These are phyloP conservation scores for Pammene aurita DNA, from an alignment of 2,888 invertebrate species.

Conservation along the genomic window DNA sequence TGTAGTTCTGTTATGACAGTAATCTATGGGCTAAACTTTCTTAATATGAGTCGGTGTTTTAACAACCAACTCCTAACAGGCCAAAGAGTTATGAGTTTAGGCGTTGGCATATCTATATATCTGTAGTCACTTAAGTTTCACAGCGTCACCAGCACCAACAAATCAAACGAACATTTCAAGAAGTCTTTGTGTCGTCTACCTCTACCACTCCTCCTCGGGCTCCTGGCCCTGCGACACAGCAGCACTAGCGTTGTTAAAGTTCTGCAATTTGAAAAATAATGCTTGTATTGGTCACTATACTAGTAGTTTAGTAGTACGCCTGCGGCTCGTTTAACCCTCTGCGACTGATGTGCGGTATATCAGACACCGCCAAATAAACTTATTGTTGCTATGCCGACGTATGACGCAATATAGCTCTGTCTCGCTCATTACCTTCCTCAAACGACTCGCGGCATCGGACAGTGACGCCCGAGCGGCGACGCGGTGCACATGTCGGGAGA, in stretches of 20 bases:
- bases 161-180: slow-evolving; percentile 54
- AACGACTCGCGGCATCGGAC: too few species aligned
- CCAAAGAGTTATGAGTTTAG: neutral
- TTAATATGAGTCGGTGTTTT: slow-evolving; percentile 12
- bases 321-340: too few species aligned
- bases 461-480: too few species aligned
- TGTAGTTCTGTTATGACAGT: slow-evolving; percentile 41
- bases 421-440: too few species aligned
- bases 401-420: too few species aligned
- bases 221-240: slow-evolving; percentile 66
- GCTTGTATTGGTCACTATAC: neutral
- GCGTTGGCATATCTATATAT: neutral
- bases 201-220: slow-evolving; percentile 83
- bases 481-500: too few species aligned
- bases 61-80: neutral
- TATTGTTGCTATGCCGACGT: too few species aligned
- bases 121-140: slow-evolving; percentile 29
- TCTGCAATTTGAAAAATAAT: slow-evolving; percentile 56
- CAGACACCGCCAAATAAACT: too few species aligned
- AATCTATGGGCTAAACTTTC: slow-evolving; percentile 20
- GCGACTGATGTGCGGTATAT: too few species aligned
- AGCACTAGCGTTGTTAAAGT: slow-evolving; percentile 63
- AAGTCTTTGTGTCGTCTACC: slow-evolving; percentile 44
- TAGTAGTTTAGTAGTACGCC: neutral
- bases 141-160: slow-evolving; percentile 62